Conservation (phyloP, 1,140 invertebrate species). For the Tetragonula clypearis region DNA sequence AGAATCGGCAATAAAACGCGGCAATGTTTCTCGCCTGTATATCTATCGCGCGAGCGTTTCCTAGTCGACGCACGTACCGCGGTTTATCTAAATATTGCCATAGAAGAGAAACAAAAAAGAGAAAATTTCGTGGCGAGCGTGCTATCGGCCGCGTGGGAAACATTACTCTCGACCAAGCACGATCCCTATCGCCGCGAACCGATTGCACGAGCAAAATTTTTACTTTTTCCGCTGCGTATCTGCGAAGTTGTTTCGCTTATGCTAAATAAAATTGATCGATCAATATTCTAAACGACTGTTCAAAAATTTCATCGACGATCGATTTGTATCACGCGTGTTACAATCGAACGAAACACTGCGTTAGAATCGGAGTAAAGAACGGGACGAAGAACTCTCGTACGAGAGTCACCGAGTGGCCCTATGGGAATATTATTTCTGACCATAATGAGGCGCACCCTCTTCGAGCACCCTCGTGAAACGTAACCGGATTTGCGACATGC, state of each 20-base stretch:
- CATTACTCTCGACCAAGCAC: conserved; percentile 62
- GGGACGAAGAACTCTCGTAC: not conserved
- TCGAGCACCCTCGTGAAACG: conserved; percentile 21
- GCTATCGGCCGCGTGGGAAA: conserved; percentile 69
- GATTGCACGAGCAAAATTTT: conserved; percentile 55
- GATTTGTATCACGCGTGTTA: not conserved
- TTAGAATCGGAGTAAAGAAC: not conserved
- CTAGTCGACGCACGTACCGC: conserved; percentile 63
- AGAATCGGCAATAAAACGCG: conserved; percentile 7
- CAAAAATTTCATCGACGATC: not conserved
- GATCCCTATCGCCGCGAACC: conserved; percentile 55
- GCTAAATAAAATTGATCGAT: conserved; percentile 9
- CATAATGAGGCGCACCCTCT: conserved; percentile 39
- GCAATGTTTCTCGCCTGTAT: conserved; percentile 5
- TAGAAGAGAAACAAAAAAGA: conserved; percentile 50
- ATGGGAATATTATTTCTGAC: conserved; percentile 47
- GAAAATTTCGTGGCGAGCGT: conserved; percentile 43
- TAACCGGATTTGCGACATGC: conserved; percentile 52
- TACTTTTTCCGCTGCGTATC: conserved; percentile 1
- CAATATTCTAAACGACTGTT: not conserved
- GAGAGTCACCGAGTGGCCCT: conserved; percentile 22
- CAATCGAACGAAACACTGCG: not conserved
- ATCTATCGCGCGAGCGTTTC: conserved; percentile 19
- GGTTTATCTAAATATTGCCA: conserved; percentile 70
- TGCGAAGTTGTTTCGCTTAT: not conserved